Conservation (phyloP, 2,888 invertebrate genomes). For the Apamea monoglypha region DNA sequence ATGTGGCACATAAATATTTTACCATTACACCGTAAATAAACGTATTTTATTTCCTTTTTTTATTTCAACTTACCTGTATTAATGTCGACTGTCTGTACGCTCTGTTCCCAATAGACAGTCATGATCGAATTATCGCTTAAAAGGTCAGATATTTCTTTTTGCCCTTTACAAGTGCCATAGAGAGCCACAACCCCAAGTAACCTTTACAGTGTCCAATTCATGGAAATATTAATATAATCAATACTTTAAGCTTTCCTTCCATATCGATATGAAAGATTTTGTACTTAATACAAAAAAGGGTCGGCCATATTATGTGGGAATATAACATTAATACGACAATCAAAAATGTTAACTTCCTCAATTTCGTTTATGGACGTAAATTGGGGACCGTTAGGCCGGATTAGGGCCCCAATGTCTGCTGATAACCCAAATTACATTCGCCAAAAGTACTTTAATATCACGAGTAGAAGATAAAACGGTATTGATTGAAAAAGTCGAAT, state of each 20-base stretch:
- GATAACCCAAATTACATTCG: constrained; percentile 58
- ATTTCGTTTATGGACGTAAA: constrained; percentile 65
- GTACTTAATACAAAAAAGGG: constrained; percentile 46
- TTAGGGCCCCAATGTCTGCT: constrained; percentile 54
- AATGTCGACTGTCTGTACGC: background rate
- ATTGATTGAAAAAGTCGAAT: constrained; percentile 39
- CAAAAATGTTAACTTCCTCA: constrained; percentile 64
- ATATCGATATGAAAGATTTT: constrained; percentile 27
- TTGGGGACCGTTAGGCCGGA: constrained; percentile 65
- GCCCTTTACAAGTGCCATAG: constrained; percentile 34
- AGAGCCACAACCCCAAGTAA: constrained; percentile 36
- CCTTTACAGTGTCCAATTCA: constrained; percentile 28
- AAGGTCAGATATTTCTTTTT: constrained; percentile 24
- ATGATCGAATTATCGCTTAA: constrained; percentile 26
- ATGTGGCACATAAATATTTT: too few relatives aligned
- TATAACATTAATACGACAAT: constrained; percentile 47
- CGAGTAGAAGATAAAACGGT: constrained; percentile 30
- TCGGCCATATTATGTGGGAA: constrained; percentile 29
- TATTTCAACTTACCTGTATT: background rate
- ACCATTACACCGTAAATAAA: too few relatives aligned
- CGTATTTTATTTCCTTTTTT: too few relatives aligned
- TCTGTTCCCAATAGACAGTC: background rate
- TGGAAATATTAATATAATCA: constrained; percentile 45
- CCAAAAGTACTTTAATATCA: constrained; percentile 33
- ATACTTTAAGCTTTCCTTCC: constrained; percentile 42